Evolutionary conservation across 2,113 vertebrate genomes (phyloP).

Genomic region (Urocynchramus pylzowi): DNA sequence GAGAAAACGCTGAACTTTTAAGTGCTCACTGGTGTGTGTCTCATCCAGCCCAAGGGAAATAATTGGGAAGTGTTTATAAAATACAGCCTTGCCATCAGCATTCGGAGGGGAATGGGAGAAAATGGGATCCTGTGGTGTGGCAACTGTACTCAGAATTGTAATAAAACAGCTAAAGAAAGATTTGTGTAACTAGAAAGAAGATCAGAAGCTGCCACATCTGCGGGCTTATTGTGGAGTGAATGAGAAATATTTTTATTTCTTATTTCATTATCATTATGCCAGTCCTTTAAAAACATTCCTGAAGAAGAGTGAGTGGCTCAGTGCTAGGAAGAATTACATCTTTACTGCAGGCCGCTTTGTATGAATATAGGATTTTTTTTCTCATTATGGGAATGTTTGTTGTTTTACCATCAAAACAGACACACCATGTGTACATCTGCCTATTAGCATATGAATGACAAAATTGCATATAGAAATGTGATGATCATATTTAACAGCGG

Average conservation of each 20-base stretch:
- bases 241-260: not conserved
- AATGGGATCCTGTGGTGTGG: not conserved
- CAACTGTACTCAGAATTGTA: not conserved
- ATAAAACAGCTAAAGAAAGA: not conserved
- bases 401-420: not conserved
- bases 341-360: not conserved
- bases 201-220: not conserved
- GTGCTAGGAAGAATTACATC: not conserved
- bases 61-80: slow-evolving; percentile 35
- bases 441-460: slow-evolving; percentile 27
- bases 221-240: not conserved
- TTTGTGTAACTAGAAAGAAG: not conserved
- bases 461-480: slow-evolving; percentile 10
- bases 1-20: slow-evolving; percentile 7
- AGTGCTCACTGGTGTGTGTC: slow-evolving; percentile 11
- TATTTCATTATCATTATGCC: not conserved
- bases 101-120: not conserved
- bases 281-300: not conserved
- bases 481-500: slow-evolving; percentile 22
- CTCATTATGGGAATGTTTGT: not conserved
- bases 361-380: not conserved
- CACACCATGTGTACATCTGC: not conserved
- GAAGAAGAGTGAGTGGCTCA: not conserved
- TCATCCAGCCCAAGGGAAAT: slow-evolving; percentile 35
- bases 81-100: not conserved